These are phyloP conservation scores for Leucania comma DNA, from an alignment of 2,888 invertebrate species.

Conservation along the genomic window DNA sequence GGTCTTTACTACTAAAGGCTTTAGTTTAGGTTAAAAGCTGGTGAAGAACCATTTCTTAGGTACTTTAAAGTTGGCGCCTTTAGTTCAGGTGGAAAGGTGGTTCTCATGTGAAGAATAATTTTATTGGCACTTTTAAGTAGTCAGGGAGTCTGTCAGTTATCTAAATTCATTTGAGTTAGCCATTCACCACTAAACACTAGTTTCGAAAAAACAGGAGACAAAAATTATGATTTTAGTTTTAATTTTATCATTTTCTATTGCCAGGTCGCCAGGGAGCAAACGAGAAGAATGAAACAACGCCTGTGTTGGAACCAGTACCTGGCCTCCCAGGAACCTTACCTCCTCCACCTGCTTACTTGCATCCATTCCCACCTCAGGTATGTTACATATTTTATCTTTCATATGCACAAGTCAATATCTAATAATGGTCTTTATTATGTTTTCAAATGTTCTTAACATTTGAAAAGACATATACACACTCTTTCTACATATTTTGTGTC, in stretches of 20 bases:
- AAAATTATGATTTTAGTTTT: neutral
- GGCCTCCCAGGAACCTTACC: conserved; percentile 91
- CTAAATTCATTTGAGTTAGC: neutral
- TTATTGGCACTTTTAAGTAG: no score
- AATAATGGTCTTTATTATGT: no score
- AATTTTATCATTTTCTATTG: neutral
- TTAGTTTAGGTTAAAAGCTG: neutral
- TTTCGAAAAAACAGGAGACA: neutral
- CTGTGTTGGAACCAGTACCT: conserved; percentile 89
- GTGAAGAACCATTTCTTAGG: no score
- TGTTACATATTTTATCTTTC: conserved; percentile 9
- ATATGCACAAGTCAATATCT: no score
- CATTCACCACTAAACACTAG: neutral
- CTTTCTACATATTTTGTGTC: no score
- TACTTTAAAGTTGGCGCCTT: no score
- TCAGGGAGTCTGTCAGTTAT: no score
- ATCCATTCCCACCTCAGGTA: conserved; percentile 88
- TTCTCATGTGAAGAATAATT: no score
- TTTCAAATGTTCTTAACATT: no score
- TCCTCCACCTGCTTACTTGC: conserved; percentile 89
- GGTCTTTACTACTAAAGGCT: neutral
- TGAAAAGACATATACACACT: no score
- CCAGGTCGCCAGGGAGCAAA: conserved; percentile 85
- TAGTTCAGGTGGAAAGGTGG: no score
- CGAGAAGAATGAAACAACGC: conserved; percentile 81